These are phyloP conservation scores for Drosophila subpulchrella DNA, from an alignment of 1,140 invertebrate genomes.

Conservation along the genomic window DNA sequence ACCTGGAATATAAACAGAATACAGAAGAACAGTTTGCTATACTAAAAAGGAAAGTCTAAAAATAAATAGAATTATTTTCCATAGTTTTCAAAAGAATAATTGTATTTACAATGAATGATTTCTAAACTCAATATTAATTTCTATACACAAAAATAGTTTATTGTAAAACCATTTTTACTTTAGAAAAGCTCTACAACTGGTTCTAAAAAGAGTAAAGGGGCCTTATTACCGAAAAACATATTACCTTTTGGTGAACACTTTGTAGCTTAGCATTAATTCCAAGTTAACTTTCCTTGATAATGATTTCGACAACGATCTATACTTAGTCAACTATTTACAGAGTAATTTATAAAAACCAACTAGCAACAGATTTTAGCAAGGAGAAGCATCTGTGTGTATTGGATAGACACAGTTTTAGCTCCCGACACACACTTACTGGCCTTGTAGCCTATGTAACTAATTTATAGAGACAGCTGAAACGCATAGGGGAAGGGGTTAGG, in stretches of 20 bases:
- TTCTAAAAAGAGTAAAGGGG: background rate
- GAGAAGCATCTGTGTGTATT: conserved; percentile 20
- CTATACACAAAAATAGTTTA: too few species aligned
- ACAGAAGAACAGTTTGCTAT: too few species aligned
- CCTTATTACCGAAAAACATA: background rate
- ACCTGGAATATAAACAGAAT: background rate
- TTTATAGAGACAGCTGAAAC: conserved; percentile 26
- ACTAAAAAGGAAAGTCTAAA: too few species aligned
- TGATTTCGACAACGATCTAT: conserved; percentile 42
- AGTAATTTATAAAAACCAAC: conserved; percentile 25
- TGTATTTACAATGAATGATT: too few species aligned
- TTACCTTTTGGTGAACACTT: background rate
- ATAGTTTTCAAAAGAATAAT: too few species aligned
- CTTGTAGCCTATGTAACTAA: conserved; percentile 5
- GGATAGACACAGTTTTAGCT: conserved; percentile 28
- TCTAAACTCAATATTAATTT: too few species aligned
- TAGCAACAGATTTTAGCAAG: conserved; percentile 28
- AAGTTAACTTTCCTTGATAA: conserved; percentile 26
- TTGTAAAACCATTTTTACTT: too few species aligned
- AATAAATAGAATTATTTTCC: too few species aligned
- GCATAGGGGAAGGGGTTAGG: conserved; percentile 1
- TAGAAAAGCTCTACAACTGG: background rate
- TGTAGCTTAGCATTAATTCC: conserved; percentile 4
- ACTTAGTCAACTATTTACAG: conserved; percentile 40
- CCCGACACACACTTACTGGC: conserved; percentile 19